A percentile compares a stretch with the other conserved stretches of the same genome.
phyloP scores from a whole-genome alignment of 2,113 vertebrate species.

The Bujurquina vittata region DNA sequence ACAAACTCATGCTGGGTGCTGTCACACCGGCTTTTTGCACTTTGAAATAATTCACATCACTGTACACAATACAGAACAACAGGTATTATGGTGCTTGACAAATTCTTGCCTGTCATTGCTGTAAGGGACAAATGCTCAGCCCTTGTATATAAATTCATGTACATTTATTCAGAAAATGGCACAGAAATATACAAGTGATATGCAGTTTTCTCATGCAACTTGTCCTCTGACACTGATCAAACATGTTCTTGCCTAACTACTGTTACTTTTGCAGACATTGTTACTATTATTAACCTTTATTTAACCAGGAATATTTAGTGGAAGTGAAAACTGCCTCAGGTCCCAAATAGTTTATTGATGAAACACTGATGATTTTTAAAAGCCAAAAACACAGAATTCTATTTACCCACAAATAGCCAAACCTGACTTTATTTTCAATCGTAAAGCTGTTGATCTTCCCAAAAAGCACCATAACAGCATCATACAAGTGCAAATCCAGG shows the following conservation, averaged over 20 bases:
- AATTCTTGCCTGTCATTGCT: slow-evolving; percentile 33
- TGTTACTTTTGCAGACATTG: slow-evolving; percentile 11
- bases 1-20: slow-evolving; percentile 47
- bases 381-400: slow-evolving; percentile 17
- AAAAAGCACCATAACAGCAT: slow-evolving; percentile 5
- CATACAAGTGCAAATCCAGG: slow-evolving; percentile 27
- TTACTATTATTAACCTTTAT: slow-evolving; percentile 36
- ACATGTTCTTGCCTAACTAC: not conserved
- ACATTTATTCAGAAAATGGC: slow-evolving; percentile 8
- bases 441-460: not conserved
- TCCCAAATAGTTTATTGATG: slow-evolving; percentile 40
- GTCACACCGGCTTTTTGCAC: slow-evolving; percentile 39
- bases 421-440: not conserved
- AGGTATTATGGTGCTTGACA: slow-evolving; percentile 10
- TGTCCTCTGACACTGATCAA: not conserved
- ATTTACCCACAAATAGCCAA: not conserved
- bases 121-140: slow-evolving; percentile 2
- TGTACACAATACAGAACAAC: slow-evolving; percentile 37
- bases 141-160: slow-evolving; percentile 10
- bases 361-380: slow-evolving; percentile 41
- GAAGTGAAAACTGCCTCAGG: slow-evolving; percentile 35
- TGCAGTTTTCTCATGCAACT: not conserved
- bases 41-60: slow-evolving; percentile 62
- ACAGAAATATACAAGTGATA: slow-evolving; percentile 11
- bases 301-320: slow-evolving; percentile 45